Evolutionary conservation across 2,888 invertebrate genomes (phyloP).

Genomic region (Sericinus montela): DNA sequence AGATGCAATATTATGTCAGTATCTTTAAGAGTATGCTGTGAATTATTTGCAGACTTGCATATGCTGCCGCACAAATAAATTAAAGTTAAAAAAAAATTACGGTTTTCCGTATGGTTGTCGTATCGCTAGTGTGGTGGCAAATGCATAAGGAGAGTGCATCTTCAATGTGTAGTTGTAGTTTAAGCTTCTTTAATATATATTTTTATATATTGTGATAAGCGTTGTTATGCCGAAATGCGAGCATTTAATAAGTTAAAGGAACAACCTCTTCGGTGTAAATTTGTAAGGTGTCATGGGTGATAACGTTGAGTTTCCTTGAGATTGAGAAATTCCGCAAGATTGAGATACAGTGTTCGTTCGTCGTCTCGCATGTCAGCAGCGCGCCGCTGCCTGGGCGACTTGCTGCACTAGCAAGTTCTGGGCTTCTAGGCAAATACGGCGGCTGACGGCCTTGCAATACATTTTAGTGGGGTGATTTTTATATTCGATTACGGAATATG

Average conservation of each 20-base stretch:
- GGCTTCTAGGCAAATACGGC: slow-evolving; percentile 58
- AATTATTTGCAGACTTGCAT: slow-evolving; percentile 69
- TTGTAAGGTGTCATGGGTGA: slow-evolving; percentile 58
- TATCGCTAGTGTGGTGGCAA: slow-evolving; percentile 71
- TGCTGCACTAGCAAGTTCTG: slow-evolving; percentile 73
- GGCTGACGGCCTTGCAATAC: slow-evolving; percentile 52
- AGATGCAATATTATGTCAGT: slow-evolving; percentile 62
- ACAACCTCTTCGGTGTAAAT: slow-evolving; percentile 44
- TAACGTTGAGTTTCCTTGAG: slow-evolving; percentile 38
- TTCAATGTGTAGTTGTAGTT: slow-evolving; percentile 73
- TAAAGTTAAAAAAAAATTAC: slow-evolving; percentile 47
- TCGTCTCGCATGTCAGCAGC: slow-evolving; percentile 22
- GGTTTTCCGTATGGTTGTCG: slow-evolving; percentile 46
- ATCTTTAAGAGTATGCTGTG: slow-evolving; percentile 64
- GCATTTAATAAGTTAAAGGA: slow-evolving; percentile 74
- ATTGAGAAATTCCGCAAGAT: background rate
- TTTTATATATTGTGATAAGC: slow-evolving; percentile 79
- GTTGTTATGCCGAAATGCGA: slow-evolving; percentile 75
- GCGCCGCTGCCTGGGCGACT: slow-evolving; percentile 71
- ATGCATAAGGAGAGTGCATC: slow-evolving; percentile 72
- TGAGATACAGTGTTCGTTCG: background rate
- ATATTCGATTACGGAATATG: slow-evolving; percentile 59
- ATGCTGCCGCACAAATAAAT: slow-evolving; percentile 74
- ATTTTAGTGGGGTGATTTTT: slow-evolving; percentile 75
- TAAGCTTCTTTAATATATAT: slow-evolving; percentile 78